Conservation (phyloP, 2,113 vertebrate species). For the Nesogale talazaci region DNA sequence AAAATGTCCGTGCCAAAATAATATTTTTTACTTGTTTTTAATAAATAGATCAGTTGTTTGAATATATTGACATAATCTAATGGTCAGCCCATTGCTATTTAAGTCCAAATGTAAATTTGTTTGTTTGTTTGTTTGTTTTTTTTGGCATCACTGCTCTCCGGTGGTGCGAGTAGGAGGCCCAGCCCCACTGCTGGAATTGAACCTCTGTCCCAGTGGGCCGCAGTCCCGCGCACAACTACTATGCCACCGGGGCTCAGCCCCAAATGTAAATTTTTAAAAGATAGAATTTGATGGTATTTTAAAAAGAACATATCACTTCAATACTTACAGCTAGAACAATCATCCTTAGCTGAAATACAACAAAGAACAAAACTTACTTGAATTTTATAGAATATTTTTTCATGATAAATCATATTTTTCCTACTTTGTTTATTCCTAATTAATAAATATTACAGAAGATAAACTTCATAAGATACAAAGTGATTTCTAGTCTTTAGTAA, state of each 20-base stretch:
- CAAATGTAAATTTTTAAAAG: slow-evolving; percentile 1
- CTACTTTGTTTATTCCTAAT: slow-evolving; percentile 63
- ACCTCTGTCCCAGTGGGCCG: no score
- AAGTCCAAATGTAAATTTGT: slow-evolving; percentile 22
- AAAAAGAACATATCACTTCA: background rate
- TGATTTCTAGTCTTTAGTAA: background rate
- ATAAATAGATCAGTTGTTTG: slow-evolving; percentile 35
- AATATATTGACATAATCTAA: slow-evolving; percentile 48
- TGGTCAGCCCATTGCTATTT: slow-evolving; percentile 57
- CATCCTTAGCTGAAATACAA: slow-evolving; percentile 90
- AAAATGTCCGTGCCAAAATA: background rate
- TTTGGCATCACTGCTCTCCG: no score
- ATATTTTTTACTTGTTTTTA: slow-evolving; percentile 28
- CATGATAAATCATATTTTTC: slow-evolving; percentile 23
- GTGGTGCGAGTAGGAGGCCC: no score
- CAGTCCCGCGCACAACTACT: no score
- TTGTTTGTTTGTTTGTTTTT: no score
- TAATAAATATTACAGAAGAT: slow-evolving; percentile 25
- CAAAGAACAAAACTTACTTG: slow-evolving; percentile 73
- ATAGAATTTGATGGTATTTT: slow-evolving; percentile 22
- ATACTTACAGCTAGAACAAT: slow-evolving; percentile 95
- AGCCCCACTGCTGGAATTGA: no score
- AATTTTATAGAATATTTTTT: slow-evolving; percentile 57
- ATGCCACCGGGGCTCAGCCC: no score
- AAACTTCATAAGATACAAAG: background rate